phyloP scores from a whole-genome alignment of 2,888 invertebrate genomes.

The Linnaemya tessellans region DNA sequence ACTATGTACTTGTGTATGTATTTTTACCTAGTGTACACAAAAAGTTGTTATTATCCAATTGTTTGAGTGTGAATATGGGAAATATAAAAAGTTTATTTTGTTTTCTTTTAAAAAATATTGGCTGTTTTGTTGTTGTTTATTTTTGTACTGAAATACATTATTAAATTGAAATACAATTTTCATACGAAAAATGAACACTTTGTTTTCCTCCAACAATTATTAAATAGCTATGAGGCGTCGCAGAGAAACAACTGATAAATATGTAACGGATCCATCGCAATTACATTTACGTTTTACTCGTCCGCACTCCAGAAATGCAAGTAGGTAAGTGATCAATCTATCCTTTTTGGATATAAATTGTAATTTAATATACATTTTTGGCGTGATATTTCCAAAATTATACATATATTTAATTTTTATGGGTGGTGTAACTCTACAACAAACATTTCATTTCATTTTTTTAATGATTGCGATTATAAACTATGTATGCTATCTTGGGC shows the following conservation, averaged over 20 bases:
- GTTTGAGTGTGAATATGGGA: neutral
- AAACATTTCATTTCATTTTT: too few relatives aligned
- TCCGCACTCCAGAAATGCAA: slow-evolving; percentile 84
- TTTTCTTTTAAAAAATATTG: neutral
- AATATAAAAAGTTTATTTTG: neutral
- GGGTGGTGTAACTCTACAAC: too few relatives aligned
- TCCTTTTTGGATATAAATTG: neutral
- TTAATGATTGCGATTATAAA: too few relatives aligned
- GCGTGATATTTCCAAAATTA: neutral
- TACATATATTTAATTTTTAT: neutral
- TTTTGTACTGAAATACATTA: neutral
- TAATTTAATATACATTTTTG: neutral
- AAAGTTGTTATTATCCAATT: neutral
- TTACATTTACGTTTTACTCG: slow-evolving; percentile 91
- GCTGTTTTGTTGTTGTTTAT: slow-evolving; percentile 4
- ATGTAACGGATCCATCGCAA: slow-evolving; percentile 92
- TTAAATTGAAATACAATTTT: slow-evolving; percentile 22
- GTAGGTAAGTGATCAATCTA: slow-evolving; percentile 77
- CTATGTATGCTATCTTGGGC: too few relatives aligned
- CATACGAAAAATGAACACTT: slow-evolving; percentile 32
- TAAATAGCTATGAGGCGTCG: slow-evolving; percentile 87
- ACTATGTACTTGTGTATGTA: neutral
- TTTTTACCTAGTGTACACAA: neutral
- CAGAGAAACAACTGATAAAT: slow-evolving; percentile 91
- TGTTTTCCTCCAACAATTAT: slow-evolving; percentile 34